Evolutionary conservation across 2,113 vertebrate species (phyloP).

Genomic region (Chaenocephalus aceratus): DNA sequence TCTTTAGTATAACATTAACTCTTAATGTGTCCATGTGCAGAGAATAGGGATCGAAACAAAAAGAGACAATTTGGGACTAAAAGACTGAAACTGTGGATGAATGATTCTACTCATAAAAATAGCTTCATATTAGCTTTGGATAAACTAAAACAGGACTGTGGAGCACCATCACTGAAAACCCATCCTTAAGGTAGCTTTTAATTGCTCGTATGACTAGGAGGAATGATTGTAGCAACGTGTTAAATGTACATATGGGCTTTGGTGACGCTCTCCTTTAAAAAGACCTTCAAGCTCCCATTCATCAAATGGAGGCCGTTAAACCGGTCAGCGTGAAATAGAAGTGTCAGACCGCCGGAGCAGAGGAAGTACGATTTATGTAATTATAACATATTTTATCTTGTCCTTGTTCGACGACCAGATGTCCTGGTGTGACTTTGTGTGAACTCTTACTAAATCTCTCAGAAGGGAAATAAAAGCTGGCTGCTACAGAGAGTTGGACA

Average conservation of each 20-base stretch:
- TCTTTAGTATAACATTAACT: background rate
- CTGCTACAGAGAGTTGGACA: background rate
- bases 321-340: conserved; percentile 29
- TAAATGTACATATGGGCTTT: background rate
- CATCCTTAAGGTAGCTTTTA: background rate
- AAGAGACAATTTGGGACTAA: background rate
- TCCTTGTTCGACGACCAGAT: conserved; percentile 38
- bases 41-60: background rate
- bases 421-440: conserved; percentile 37
- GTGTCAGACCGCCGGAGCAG: conserved; percentile 16
- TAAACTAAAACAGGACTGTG: background rate
- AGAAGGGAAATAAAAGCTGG: conserved; percentile 11
- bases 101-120: background rate
- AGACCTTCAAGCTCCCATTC: background rate
- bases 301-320: conserved; percentile 7
- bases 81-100: background rate
- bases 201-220: background rate
- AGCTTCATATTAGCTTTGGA: background rate
- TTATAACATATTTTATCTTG: conserved; percentile 19
- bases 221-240: background rate
- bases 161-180: background rate
- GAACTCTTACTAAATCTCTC: conserved; percentile 42
- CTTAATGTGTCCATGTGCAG: no score
- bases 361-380: conserved; percentile 10
- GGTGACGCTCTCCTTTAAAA: background rate